A percentile compares a stretch with the other conserved stretches of the same genome.
phyloP scores from a whole-genome alignment of 2,797 vertebrate species.

The Danio choprae region DNA sequence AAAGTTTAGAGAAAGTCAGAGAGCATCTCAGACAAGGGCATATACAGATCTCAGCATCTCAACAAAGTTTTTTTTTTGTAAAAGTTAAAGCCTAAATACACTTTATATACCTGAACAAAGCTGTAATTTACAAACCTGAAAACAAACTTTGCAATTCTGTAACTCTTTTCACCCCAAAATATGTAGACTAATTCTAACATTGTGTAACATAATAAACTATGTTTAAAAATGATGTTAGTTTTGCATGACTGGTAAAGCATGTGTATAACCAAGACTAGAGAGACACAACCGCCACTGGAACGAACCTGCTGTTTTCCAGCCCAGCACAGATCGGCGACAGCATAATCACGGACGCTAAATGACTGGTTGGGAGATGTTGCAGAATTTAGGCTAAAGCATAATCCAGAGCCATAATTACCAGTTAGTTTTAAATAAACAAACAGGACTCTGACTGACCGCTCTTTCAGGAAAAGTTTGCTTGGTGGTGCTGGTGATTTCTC shows the following conservation, averaged over 20 bases:
- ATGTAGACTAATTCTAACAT: background rate
- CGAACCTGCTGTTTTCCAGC: constrained; percentile 19
- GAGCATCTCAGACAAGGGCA: background rate
- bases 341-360: constrained; percentile 62
- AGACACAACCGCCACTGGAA: constrained; percentile 31
- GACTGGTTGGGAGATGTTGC: constrained; percentile 69
- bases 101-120: background rate
- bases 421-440: constrained; percentile 78
- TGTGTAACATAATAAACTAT: background rate
- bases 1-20: background rate
- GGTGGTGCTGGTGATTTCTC: constrained; percentile 65
- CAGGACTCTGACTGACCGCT: constrained; percentile 70
- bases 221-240: constrained; percentile 4
- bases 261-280: background rate
- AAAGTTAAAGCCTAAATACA: background rate
- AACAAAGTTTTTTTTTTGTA: background rate
- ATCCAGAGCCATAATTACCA: constrained; percentile 75
- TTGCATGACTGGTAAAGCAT: constrained; percentile 6
- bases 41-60: background rate
- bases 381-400: constrained; percentile 73
- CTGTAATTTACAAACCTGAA: background rate
- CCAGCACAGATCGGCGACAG: constrained; percentile 43
- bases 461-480: constrained; percentile 73
- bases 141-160: background rate
- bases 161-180: background rate